Percentiles rank a stretch among this genome's conserved stretches.
phyloP scores from a whole-genome alignment of 2,113 vertebrate species.

The Ctenodactylus gundi region DNA sequence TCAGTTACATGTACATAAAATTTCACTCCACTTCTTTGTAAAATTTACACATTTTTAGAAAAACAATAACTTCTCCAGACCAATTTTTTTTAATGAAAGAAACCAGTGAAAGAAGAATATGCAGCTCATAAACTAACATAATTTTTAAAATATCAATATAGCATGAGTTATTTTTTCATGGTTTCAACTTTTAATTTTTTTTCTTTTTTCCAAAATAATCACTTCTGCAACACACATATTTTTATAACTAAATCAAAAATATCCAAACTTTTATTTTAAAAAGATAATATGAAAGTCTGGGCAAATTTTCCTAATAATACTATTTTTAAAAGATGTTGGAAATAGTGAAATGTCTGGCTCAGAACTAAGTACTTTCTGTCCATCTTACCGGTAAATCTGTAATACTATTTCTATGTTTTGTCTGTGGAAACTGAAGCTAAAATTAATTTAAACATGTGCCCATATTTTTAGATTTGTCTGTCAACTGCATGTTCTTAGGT shows the following conservation, averaged over 20 bases:
- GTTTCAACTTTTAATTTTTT: not conserved
- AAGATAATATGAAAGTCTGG: not conserved
- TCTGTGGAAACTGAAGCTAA: not conserved
- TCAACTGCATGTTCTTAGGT: not conserved
- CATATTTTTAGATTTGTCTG: not conserved
- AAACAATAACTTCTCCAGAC: not conserved
- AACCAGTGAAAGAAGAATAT: not conserved
- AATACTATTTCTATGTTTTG: not conserved
- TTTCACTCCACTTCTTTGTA: not conserved
- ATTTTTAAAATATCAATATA: not conserved
- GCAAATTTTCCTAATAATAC: not conserved
- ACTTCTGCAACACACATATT: not conserved
- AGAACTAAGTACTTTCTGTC: not conserved
- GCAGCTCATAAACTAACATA: not conserved
- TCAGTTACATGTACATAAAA: not conserved
- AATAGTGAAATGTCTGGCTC: not conserved
- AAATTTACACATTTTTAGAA: not conserved
- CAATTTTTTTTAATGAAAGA: not conserved
- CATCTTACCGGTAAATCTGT: not conserved
- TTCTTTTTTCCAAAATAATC: not conserved
- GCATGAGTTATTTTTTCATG: not conserved
- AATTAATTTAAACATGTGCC: not conserved
- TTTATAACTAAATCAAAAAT: not conserved
- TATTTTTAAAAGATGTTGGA: not conserved
- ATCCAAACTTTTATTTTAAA: not conserved